A percentile compares a stretch with the other conserved stretches of the same genome.
These are phyloP conservation scores for Crax fasciolata DNA, from an alignment of 2,797 vertebrate species.

Conservation along the genomic window DNA sequence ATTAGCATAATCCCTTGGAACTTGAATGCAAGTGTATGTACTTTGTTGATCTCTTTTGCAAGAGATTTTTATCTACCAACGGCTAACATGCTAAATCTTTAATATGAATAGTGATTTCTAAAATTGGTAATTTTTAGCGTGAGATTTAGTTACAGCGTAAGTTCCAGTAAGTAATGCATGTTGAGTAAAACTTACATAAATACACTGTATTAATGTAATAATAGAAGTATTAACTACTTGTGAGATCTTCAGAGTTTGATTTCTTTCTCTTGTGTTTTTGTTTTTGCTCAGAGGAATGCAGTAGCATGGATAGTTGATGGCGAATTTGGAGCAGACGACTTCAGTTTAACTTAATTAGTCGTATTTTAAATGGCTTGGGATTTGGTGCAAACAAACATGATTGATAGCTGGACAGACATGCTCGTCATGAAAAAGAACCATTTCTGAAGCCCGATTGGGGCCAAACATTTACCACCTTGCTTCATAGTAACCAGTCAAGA, in stretches of 20 bases:
- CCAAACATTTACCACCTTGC: conserved; percentile 89
- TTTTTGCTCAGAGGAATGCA: conserved; percentile 93
- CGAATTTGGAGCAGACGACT: conserved; percentile 91
- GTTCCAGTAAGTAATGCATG: background rate
- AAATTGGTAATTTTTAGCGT: background rate
- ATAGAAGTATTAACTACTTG: background rate
- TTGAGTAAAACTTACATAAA: background rate
- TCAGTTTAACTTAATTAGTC: conserved; percentile 91
- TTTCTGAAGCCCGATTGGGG: conserved; percentile 87
- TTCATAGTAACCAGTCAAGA: conserved; percentile 89
- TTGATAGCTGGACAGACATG: conserved; percentile 90
- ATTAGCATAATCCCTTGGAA: background rate
- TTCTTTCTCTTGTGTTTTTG: conserved; percentile 56
- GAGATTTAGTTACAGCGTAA: background rate
- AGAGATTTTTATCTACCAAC: background rate
- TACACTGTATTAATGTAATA: background rate
- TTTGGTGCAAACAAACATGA: conserved; percentile 91
- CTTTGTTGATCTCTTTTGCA: background rate
- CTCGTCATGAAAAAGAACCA: conserved; percentile 89
- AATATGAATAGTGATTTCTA: background rate
- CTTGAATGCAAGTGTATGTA: background rate
- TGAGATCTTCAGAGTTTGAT: conserved; percentile 46
- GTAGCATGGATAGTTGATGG: conserved; percentile 99
- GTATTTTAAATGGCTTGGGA: conserved; percentile 91
- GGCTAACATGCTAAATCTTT: background rate